Evolutionary conservation across 2,888 invertebrate genomes (phyloP).

Genomic region (Myathropa florea): DNA sequence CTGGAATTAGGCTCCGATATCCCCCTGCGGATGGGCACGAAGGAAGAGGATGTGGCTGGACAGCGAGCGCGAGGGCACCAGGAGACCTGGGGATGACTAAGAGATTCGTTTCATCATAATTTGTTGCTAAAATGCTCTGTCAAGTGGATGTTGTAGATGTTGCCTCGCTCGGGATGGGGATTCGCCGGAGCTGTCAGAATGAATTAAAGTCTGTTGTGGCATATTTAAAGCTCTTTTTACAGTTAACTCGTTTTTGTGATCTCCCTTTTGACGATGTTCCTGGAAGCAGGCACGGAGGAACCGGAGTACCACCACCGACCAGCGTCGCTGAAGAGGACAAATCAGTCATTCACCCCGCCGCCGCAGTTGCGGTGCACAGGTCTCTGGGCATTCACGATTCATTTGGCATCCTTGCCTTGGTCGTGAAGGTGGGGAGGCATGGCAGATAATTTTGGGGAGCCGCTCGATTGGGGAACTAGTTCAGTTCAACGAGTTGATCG

Average conservation of each 20-base stretch:
- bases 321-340: not conserved
- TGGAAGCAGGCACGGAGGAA: slow-evolving; percentile 30
- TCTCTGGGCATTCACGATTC: slow-evolving; percentile 49
- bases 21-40: slow-evolving; percentile 18
- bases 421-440: not conserved
- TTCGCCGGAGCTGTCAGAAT: slow-evolving; percentile 69
- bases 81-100: slow-evolving; percentile 50
- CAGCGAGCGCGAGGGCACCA: not conserved
- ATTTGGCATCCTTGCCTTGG: slow-evolving; percentile 31
- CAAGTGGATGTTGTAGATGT: slow-evolving; percentile 35
- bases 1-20: slow-evolving; percentile 59
- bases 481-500: slow-evolving; percentile 28
- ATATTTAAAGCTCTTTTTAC: slow-evolving; percentile 65
- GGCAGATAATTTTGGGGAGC: slow-evolving; percentile 41
- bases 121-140: slow-evolving; percentile 65
- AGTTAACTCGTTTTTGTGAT: slow-evolving; percentile 52
- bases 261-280: slow-evolving; percentile 45
- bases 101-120: slow-evolving; percentile 69
- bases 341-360: slow-evolving; percentile 66
- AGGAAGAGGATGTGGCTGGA: slow-evolving; percentile 34
- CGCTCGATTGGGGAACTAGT: slow-evolving; percentile 41
- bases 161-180: slow-evolving; percentile 11
- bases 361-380: not conserved
- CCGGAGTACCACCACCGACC: not conserved
- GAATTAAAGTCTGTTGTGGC: slow-evolving; percentile 66